Evolutionary conservation across 1,140 invertebrate genomes (phyloP), one percentile per base, ranked within the genome.

Genomic region (Microplitis mediator): DNA sequence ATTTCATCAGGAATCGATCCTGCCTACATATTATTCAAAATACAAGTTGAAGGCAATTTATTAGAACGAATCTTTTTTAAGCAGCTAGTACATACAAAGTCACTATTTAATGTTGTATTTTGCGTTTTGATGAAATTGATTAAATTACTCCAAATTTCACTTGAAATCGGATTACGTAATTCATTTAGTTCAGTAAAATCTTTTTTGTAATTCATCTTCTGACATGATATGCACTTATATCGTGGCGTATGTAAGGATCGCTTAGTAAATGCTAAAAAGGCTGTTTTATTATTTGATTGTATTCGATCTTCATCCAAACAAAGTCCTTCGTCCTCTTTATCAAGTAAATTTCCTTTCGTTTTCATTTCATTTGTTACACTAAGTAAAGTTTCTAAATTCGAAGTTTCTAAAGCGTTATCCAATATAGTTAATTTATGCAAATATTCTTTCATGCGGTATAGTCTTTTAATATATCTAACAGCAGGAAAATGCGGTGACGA

Each of bases 161-260:
- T 63, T 50, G 31, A 35, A 32, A 63, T 45, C 14, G 36, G 58
- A 34, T 63, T 63, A 8, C 35, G 58, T 3, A 71, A 9, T 6
- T 11, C 51, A 16, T 1, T 4, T 14, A 71, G 51, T 0, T 6
- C 13, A 16, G 16, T 51, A 3, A 62, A 9, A 4, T 50, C 32
- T 63, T 23, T 62, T 23, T 31, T 61, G 23, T 34, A 54, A 23
- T 16, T 34, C 11, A 69, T 45, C 56, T 69, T 73, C 54, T 73
- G 23, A 39, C 72, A 73, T 4, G 66, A 73, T 14, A 73, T 54
- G 39, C 72, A 73, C 13, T 32, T 52, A 64, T 39, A 64, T n/a
- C 45, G 14, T 3, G 72, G 65, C 16, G 34, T 11, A 56, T 65
- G 61, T 8, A 69, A 35, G 13, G 56, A 62, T n/a, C 72, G 45